phyloP scores from a whole-genome alignment of 2,113 vertebrate genomes.

The Verasper variegatus region DNA sequence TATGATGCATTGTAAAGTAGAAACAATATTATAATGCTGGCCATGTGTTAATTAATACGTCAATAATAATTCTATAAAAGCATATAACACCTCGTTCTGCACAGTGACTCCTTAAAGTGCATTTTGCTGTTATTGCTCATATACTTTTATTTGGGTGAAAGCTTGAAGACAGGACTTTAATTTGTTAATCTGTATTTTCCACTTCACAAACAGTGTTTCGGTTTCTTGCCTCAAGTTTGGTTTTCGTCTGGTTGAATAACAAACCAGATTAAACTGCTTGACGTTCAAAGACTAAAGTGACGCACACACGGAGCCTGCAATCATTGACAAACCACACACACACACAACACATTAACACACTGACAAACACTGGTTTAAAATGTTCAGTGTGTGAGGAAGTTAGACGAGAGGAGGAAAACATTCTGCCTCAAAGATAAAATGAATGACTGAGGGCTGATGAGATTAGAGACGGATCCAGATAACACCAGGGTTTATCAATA shows the following conservation, averaged over 20 bases:
- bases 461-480: conserved; percentile 10
- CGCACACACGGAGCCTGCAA: conserved; percentile 23
- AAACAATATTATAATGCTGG: too few species aligned
- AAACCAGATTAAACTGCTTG: conserved; percentile 24
- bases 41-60: too few species aligned
- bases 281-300: neutral
- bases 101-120: too few species aligned
- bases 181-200: neutral
- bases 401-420: too few species aligned
- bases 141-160: too few species aligned
- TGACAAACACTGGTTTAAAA: neutral
- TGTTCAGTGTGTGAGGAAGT: too few species aligned
- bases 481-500: conserved; percentile 15
- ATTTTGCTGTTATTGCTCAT: too few species aligned
- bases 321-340: conserved; percentile 55
- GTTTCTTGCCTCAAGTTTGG: neutral
- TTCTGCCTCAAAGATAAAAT: neutral
- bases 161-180: too few species aligned
- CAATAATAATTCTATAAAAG: too few species aligned
- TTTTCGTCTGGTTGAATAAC: conserved; percentile 20
- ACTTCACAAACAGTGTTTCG: neutral
- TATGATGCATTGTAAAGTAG: too few species aligned
- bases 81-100: too few species aligned
- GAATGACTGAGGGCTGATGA: conserved; percentile 1
- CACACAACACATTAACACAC: conserved; percentile 30